phyloP scores from a whole-genome alignment of 92 coral and sea anemone genomes.

The Phymanthus crucifer region DNA sequence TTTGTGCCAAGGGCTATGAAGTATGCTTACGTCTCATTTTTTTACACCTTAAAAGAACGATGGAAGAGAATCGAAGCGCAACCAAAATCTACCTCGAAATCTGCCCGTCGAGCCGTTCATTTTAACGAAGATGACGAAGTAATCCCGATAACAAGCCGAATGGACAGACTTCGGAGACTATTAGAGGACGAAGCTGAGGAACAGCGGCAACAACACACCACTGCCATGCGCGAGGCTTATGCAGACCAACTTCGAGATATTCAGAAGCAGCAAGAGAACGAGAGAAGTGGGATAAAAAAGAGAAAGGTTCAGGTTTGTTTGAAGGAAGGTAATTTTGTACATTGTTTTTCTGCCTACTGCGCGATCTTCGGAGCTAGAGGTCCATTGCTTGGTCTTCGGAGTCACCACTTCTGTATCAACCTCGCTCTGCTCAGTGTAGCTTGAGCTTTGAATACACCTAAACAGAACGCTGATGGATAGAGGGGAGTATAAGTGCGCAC shows the following conservation, averaged over 20 bases:
- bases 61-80: slow-evolving; percentile 27
- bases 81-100: background rate
- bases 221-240: slow-evolving; percentile 63
- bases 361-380: no score
- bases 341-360: no score
- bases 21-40: background rate
- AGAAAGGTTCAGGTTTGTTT: slow-evolving; percentile 55
- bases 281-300: slow-evolving; percentile 36
- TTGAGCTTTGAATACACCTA: no score
- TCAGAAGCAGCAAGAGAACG: slow-evolving; percentile 54
- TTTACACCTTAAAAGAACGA: slow-evolving; percentile 15
- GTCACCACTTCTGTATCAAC: no score
- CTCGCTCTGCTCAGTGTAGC: no score
- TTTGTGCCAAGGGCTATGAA: background rate
- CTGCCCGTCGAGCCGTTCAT: slow-evolving; percentile 77
- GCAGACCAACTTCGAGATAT: slow-evolving; percentile 68
- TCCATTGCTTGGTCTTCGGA: background rate
- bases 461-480: no score
- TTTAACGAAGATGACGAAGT: slow-evolving; percentile 89
- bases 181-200: slow-evolving; percentile 78
- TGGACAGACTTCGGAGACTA: slow-evolving; percentile 82
- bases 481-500: no score
- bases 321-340: no score
- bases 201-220: slow-evolving; percentile 68
- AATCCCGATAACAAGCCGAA: slow-evolving; percentile 82